Conservation (phyloP, 1,140 invertebrate species). For the Portunus trituberculatus region DNA sequence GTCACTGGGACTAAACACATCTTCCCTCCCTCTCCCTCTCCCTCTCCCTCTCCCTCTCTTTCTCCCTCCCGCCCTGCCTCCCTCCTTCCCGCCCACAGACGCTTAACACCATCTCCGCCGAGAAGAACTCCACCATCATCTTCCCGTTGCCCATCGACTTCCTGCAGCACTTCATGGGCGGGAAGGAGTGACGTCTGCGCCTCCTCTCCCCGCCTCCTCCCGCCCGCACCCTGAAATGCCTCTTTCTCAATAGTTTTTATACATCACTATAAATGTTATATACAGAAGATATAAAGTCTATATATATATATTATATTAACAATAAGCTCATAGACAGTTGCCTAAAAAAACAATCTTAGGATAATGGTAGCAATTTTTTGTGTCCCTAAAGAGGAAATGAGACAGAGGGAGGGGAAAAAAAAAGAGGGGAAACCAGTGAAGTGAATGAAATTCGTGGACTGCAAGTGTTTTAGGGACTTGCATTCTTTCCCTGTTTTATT, state of each 20-base stretch:
- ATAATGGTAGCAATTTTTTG: background rate
- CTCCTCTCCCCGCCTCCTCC: background rate
- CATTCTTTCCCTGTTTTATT: slow-evolving; percentile 4
- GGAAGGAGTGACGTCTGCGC: slow-evolving; percentile 44
- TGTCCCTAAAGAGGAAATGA: background rate
- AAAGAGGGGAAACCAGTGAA: background rate
- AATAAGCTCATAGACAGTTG: slow-evolving; percentile 72
- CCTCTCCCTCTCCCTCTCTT: background rate
- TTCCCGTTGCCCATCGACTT: slow-evolving; percentile 97
- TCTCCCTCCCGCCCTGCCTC: background rate
- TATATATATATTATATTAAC: slow-evolving; percentile 58
- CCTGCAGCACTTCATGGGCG: slow-evolving; percentile 80
- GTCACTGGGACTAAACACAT: too few relatives aligned
- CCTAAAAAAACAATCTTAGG: slow-evolving; percentile 50
- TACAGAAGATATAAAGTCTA: slow-evolving; percentile 40
- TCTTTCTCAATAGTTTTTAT: slow-evolving; percentile 63
- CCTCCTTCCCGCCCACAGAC: slow-evolving; percentile 85
- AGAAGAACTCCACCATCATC: slow-evolving; percentile 99
- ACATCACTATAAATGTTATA: slow-evolving; percentile 57
- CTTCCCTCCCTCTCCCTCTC: background rate
- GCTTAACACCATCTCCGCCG: slow-evolving; percentile 96
- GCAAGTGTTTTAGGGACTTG: background rate
- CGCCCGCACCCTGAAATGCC: slow-evolving; percentile 9
- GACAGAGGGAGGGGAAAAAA: background rate
- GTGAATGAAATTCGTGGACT: background rate